Percentiles rank a stretch among this genome's conserved stretches.
These are phyloP conservation scores for Himalopsyche tibetana DNA, from an alignment of 2,888 invertebrate species.

Conservation along the genomic window DNA sequence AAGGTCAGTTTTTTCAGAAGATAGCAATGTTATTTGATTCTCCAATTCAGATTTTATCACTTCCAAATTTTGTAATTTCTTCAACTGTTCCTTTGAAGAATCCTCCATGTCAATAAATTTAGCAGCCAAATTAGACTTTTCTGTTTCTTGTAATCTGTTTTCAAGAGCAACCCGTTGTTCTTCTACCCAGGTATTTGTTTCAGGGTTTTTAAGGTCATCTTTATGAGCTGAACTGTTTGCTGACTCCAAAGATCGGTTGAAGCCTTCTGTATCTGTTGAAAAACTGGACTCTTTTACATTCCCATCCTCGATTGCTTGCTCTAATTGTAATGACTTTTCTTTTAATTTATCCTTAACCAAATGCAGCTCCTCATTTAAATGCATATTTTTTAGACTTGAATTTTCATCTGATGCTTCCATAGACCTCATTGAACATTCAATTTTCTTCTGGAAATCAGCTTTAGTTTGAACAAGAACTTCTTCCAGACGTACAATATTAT, in stretches of 20 bases:
- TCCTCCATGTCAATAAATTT: neutral
- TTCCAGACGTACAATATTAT: neutral
- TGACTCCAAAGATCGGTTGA: neutral
- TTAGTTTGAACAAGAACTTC: constrained; percentile 5
- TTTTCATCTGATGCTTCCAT: constrained; percentile 31
- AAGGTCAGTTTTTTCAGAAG: constrained; percentile 82
- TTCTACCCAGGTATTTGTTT: neutral
- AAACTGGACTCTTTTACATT: neutral
- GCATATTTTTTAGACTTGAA: constrained; percentile 18
- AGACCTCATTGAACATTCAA: constrained; percentile 11
- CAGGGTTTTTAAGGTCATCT: neutral
- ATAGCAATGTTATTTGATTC: constrained; percentile 69
- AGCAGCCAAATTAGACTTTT: constrained; percentile 1
- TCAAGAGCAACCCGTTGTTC: neutral
- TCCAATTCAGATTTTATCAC: constrained; percentile 57
- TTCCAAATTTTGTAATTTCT: constrained; percentile 54
- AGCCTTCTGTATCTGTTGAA: neutral
- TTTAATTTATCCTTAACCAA: constrained; percentile 2
- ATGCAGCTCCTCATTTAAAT: constrained; percentile 2
- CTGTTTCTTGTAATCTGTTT: constrained; percentile 12
- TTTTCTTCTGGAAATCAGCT: neutral
- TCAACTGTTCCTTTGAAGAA: constrained; percentile 16
- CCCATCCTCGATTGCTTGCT: constrained; percentile 1
- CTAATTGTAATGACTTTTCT: constrained; percentile 17
- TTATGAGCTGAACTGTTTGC: neutral